Percentiles rank a stretch among this genome's conserved stretches.
These are phyloP conservation scores for Embidobia sp. DNA, from an alignment of 2,888 invertebrate genomes.

Conservation along the genomic window DNA sequence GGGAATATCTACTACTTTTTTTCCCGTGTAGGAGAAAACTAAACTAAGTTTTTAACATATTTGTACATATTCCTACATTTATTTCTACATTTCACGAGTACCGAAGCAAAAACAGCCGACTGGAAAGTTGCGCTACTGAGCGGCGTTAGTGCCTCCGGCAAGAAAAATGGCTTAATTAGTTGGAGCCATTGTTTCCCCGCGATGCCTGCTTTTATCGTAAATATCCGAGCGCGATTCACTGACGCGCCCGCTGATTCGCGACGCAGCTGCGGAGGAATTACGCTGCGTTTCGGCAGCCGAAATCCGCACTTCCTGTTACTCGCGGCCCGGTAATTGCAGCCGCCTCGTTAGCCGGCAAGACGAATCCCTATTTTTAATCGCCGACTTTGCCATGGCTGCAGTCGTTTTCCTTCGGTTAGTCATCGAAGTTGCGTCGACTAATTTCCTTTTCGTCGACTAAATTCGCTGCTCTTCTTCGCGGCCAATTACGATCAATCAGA, in stretches of 20 bases:
- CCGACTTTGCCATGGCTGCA: too few relatives aligned
- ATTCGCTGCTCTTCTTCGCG: too few relatives aligned
- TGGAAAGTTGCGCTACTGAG: constrained; percentile 6
- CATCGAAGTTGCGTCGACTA: too few relatives aligned
- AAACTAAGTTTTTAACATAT: too few relatives aligned
- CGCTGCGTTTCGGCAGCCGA: constrained; percentile 69
- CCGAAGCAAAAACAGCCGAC: constrained; percentile 46
- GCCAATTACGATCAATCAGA: too few relatives aligned
- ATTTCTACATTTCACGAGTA: constrained; percentile 57
- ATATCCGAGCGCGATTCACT: constrained; percentile 21
- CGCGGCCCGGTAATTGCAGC: constrained; percentile 31
- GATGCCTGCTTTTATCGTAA: constrained; percentile 48
- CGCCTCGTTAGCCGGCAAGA: constrained; percentile 4
- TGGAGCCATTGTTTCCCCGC: constrained; percentile 29
- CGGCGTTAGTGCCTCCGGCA: constrained; percentile 30
- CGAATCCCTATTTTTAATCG: constrained; percentile 15
- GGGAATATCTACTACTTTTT: too few relatives aligned
- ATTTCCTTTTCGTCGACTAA: too few relatives aligned
- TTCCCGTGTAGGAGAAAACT: too few relatives aligned
- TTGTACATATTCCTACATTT: constrained; percentile 61
- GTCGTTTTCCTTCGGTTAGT: too few relatives aligned
- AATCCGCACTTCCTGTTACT: constrained; percentile 40
- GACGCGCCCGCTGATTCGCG: constrained; percentile 66
- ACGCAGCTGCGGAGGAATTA: constrained; percentile 74
- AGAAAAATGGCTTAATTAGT: constrained; percentile 57